Percentiles rank a stretch among this genome's conserved stretches.
Conservation (phyloP, 2,797 vertebrate genomes). For the Crypturellus tataupa region DNA sequence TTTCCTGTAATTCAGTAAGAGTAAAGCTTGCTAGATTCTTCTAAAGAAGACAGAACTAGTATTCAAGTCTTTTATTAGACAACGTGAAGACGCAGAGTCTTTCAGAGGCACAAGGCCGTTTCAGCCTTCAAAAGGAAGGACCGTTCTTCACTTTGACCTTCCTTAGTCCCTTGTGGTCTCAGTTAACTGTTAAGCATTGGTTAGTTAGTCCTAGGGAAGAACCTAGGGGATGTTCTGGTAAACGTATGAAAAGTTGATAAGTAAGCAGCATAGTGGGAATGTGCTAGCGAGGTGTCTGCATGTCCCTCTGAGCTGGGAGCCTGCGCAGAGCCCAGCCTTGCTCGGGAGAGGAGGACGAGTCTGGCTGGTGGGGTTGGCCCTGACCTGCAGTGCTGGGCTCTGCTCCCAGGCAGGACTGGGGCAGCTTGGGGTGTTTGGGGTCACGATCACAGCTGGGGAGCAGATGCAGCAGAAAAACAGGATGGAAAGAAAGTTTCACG, state of each 20-base stretch:
- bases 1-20: not conserved
- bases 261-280: not conserved
- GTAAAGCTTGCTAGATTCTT: accelerated
- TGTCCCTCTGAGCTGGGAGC: not conserved
- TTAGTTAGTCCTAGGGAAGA: not conserved
- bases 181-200: not conserved
- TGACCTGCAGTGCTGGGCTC: accelerated
- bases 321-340: accelerated
- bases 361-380: not conserved
- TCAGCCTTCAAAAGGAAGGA: not conserved
- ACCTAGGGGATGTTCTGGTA: not conserved
- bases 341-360: accelerated
- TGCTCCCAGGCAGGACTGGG: accelerated
- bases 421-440: not conserved
- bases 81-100: not conserved
- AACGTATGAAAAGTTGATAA: not conserved
- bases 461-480: not conserved
- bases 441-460: not conserved
- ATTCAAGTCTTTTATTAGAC: not conserved
- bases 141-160: not conserved
- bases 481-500: not conserved
- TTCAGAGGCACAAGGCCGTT: not conserved
- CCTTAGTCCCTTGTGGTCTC: accelerated
- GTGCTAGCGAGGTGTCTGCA: not conserved
- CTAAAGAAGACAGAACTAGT: not conserved